A percentile compares a stretch with the other conserved stretches of the same genome.
These are phyloP conservation scores for Mus spicilegus DNA, from an alignment of 2,113 vertebrate species.

Conservation along the genomic window DNA sequence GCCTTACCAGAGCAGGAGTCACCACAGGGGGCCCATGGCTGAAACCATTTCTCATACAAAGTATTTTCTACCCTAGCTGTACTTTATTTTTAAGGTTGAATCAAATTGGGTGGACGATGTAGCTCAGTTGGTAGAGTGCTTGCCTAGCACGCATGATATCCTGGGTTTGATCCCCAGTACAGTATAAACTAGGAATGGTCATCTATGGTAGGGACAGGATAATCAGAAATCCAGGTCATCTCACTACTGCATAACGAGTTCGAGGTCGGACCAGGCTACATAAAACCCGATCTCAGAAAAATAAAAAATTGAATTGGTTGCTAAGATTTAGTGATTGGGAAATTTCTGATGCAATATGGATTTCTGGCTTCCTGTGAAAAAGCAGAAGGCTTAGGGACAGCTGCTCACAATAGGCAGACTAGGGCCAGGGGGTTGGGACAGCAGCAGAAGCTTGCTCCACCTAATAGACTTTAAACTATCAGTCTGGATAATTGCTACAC, in stretches of 20 bases:
- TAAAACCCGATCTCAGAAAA: background rate
- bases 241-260: background rate
- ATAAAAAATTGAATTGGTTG: background rate
- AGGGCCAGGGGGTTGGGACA: background rate
- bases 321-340: conserved; percentile 47
- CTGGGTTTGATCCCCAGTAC: background rate
- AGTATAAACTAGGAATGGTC: background rate
- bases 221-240: background rate
- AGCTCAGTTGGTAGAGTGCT: background rate
- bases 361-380: conserved; percentile 64
- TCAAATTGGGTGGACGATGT: background rate
- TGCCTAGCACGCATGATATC: background rate
- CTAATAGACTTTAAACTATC: background rate
- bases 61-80: background rate
- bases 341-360: conserved; percentile 49
- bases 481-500: background rate
- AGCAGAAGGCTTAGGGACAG: conserved; percentile 60
- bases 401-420: background rate
- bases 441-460: background rate
- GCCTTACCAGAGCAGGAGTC: background rate
- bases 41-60: background rate
- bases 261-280: background rate
- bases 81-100: background rate
- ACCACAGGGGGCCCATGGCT: accelerated
- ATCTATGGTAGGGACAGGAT: too few relatives aligned